Evolutionary conservation across 2,113 vertebrate species (phyloP).

Genomic region (Rhadina sibilatrix): DNA sequence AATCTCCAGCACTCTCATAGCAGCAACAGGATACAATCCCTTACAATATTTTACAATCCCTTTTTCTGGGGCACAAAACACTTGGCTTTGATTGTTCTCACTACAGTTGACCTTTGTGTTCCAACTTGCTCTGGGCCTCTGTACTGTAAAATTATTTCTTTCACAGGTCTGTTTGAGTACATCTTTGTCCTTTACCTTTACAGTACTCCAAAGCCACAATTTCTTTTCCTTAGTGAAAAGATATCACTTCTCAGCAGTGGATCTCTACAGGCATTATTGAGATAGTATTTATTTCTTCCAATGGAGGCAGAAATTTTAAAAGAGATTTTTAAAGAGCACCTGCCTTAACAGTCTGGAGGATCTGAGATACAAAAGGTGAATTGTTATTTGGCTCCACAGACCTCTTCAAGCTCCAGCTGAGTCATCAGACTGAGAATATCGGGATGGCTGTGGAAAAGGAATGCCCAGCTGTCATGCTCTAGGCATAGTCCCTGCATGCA

Average conservation of each 20-base stretch:
- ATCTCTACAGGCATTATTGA: background rate
- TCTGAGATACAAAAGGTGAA: background rate
- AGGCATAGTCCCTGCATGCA: accelerated
- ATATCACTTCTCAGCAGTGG: background rate
- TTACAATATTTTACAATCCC: background rate
- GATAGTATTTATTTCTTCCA: background rate
- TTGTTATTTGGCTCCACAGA: background rate
- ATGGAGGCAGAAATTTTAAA: background rate
- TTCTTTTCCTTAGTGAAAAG: background rate
- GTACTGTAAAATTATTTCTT: background rate
- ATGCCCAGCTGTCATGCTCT: accelerated
- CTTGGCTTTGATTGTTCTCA: background rate
- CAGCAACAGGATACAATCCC: background rate
- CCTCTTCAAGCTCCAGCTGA: background rate
- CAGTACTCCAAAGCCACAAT: background rate
- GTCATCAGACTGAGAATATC: background rate
- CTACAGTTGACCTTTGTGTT: background rate
- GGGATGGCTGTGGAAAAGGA: background rate
- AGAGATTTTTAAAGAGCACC: background rate
- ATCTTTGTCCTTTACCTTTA: background rate
- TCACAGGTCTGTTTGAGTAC: background rate
- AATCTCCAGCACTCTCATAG: background rate
- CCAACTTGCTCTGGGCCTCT: background rate
- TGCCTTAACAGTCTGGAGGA: background rate
- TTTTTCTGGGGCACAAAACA: background rate